Conservation (phyloP, 2,797 vertebrate genomes). For the Tapera naevia region DNA sequence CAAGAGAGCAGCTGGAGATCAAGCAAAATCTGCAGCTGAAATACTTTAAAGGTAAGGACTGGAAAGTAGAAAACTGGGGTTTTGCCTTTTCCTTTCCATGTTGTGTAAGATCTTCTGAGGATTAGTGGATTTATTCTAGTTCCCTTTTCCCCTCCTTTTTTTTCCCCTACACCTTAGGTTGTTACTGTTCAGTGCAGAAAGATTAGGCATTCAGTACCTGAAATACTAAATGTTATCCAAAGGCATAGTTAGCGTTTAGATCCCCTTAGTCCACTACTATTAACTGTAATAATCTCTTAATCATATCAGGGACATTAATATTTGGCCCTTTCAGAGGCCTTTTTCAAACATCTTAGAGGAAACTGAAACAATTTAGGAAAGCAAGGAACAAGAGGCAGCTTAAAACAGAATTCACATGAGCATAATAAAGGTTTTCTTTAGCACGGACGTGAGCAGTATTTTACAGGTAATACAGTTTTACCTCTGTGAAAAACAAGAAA, state of each 20-base stretch:
- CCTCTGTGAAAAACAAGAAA: neutral
- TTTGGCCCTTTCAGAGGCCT: neutral
- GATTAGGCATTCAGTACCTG: neutral
- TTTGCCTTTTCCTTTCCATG: neutral
- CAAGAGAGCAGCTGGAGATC: conserved; percentile 3
- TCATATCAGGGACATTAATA: neutral
- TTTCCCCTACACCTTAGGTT: neutral
- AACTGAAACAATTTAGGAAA: neutral
- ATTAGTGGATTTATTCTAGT: neutral
- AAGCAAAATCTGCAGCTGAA: neutral
- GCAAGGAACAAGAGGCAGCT: neutral
- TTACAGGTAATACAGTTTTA: neutral
- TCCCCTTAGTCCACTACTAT: neutral
- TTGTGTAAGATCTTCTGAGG: neutral
- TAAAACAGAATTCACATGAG: neutral
- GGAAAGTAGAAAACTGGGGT: neutral
- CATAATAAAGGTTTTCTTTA: neutral
- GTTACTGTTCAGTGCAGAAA: neutral
- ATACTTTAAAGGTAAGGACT: neutral
- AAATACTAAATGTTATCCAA: neutral
- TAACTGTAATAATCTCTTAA: neutral
- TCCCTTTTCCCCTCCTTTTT: neutral
- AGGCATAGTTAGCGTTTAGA: neutral
- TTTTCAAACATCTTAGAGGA: neutral
- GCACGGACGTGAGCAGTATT: neutral